Evolutionary conservation across 2,113 vertebrate genomes (phyloP).

Genomic region (Eulemur rufifrons): DNA sequence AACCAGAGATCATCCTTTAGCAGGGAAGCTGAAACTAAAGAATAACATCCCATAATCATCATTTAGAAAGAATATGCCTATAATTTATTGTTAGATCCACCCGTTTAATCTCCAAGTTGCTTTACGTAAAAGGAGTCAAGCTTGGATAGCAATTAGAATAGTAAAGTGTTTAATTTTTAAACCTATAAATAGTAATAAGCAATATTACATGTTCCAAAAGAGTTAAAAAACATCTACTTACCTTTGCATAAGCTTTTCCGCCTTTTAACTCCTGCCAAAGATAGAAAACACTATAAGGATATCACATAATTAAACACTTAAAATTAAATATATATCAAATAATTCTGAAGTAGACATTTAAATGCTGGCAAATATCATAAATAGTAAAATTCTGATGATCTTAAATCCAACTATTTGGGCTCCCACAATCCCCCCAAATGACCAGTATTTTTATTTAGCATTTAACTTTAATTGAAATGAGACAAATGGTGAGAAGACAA

Average conservation of each 20-base stretch:
- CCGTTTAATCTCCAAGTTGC: neutral
- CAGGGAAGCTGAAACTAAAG: neutral
- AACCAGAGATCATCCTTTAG: neutral
- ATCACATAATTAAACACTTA: neutral
- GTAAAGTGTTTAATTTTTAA: slow-evolving; percentile 25
- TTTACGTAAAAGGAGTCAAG: slow-evolving; percentile 1
- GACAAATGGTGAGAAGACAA: neutral
- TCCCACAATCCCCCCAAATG: neutral
- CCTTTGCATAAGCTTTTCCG: slow-evolving; percentile 96
- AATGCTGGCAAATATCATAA: neutral
- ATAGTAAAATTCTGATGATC: neutral
- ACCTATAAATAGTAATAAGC: neutral
- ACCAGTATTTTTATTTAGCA: slow-evolving; percentile 24
- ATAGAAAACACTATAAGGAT: slow-evolving; percentile 21
- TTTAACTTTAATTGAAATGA: slow-evolving; percentile 25
- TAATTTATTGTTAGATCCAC: neutral
- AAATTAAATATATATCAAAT: slow-evolving; percentile 27
- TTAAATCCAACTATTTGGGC: neutral
- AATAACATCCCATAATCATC: neutral
- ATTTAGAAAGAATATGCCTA: slow-evolving; percentile 12
- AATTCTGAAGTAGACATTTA: slow-evolving; percentile 18
- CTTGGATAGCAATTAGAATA: slow-evolving; percentile 1
- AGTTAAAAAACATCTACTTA: slow-evolving; percentile 78
- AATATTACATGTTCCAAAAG: slow-evolving; percentile 13
- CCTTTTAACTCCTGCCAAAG: slow-evolving; percentile 94